phyloP scores from a whole-genome alignment of 2,888 invertebrate species.

The Dasysyrphus albostriatus region DNA sequence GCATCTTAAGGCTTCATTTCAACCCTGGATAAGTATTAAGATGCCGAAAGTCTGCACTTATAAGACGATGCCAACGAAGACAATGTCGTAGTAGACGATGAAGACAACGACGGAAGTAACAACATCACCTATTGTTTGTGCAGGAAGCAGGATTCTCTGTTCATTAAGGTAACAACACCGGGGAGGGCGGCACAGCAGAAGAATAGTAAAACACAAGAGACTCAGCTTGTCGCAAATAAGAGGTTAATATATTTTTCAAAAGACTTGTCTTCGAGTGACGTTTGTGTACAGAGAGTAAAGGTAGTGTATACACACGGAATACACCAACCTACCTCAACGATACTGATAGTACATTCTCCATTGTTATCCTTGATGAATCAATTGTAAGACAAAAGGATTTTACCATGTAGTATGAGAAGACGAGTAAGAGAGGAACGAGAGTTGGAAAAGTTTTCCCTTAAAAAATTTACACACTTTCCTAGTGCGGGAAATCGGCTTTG shows the following conservation, averaged over 20 bases:
- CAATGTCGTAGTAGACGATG: conserved; percentile 20
- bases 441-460: conserved; percentile 24
- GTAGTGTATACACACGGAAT: conserved; percentile 10
- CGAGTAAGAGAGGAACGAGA: background rate
- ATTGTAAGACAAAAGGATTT: conserved; percentile 73
- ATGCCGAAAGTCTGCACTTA: conserved; percentile 16
- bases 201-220: conserved; percentile 29
- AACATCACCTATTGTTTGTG: conserved; percentile 62
- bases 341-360: conserved; percentile 53
- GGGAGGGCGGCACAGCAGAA: background rate
- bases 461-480: conserved; percentile 30
- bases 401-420: conserved; percentile 26
- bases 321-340: conserved; percentile 30
- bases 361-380: conserved; percentile 75
- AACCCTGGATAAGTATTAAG: conserved; percentile 16
- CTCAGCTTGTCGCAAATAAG: conserved; percentile 58
- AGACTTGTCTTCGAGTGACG: conserved; percentile 45
- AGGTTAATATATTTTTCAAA: conserved; percentile 69
- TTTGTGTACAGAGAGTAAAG: conserved; percentile 20
- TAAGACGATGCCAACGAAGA: conserved; percentile 20
- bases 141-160: conserved; percentile 35
- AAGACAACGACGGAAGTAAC: conserved; percentile 66
- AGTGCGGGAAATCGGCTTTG: conserved; percentile 41
- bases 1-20: background rate
- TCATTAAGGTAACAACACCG: conserved; percentile 60